A percentile compares a stretch with the other conserved stretches of the same genome.
phyloP scores from a whole-genome alignment of 2,888 invertebrate genomes.

The Caenorhabditis drosophilae region DNA sequence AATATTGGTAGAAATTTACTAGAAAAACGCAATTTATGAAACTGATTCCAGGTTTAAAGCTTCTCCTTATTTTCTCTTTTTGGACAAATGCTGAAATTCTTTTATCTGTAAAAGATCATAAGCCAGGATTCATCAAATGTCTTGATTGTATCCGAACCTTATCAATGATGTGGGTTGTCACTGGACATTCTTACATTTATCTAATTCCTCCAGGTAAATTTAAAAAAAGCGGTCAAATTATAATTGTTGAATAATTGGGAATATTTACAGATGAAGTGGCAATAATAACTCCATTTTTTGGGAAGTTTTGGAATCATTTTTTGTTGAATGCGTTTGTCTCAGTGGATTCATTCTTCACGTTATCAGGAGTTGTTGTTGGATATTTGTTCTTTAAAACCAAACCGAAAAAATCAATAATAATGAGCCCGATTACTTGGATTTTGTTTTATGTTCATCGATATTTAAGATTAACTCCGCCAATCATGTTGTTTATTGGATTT shows the following conservation, averaged over 20 bases:
- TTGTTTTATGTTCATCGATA: slow-evolving; percentile 40
- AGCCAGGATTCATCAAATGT: slow-evolving; percentile 47
- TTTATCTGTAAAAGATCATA: slow-evolving; percentile 27
- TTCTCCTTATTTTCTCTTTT: slow-evolving; percentile 36
- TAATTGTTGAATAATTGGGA: too few relatives aligned
- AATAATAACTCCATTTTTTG: too few relatives aligned
- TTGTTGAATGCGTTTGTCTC: slow-evolving; percentile 46
- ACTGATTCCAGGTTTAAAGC: too few relatives aligned
- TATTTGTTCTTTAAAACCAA: slow-evolving; percentile 54
- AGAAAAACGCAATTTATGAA: too few relatives aligned
- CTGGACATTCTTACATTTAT: slow-evolving; percentile 33
- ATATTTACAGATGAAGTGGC: too few relatives aligned
- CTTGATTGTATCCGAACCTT: slow-evolving; percentile 55
- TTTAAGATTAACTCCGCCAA: slow-evolving; percentile 34
- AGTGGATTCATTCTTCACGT: slow-evolving; percentile 59
- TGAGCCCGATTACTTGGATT: slow-evolving; percentile 30
- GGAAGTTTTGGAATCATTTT: too few relatives aligned
- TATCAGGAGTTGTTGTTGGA: slow-evolving; percentile 54
- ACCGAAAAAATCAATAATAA: slow-evolving; percentile 9
- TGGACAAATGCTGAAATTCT: slow-evolving; percentile 35
- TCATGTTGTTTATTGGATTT: slow-evolving; percentile 40
- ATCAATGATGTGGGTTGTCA: slow-evolving; percentile 56
- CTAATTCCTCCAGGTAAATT: not conserved
- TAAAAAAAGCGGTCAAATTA: too few relatives aligned
- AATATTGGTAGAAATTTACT: slow-evolving; percentile 14